Base-by-base conservation (phyloP, 2,113 vertebrate genomes). In the Antigone vipio region DNA sequence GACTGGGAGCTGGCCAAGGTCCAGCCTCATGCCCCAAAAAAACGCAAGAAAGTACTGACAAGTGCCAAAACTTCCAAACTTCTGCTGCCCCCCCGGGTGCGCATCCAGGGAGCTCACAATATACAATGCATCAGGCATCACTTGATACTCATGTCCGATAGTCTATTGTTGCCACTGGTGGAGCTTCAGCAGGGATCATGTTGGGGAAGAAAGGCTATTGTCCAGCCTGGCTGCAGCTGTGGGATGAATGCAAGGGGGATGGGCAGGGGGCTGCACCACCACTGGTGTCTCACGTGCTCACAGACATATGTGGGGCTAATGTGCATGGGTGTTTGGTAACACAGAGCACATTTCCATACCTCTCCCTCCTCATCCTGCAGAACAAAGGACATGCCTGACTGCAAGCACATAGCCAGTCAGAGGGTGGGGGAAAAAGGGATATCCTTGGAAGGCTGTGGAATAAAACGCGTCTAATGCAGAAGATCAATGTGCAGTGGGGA, bases 81-180 rank as follows among this genome's bases (percentile, higher is more conserved):
- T 40, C 11, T 1, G 0, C 11, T 59, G 27, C 9, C 2, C 4
- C 4, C 12, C 6, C 9, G 2, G 5, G 2, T 56, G 21, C 15
- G 5, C 23, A 18, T 32, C 26, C 29, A 32, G 45, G 9, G 11
- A 76, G 9, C 6, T 29, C 4, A 6, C 35, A 40, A 15, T 27
- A 30, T 4, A 69, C 0, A 0, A n/a, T 52, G 19, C 29, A n/a
- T 40, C 35, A 69, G 26, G 20, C 12, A 83, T 24, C 45, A 20
- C 42, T 30, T 32, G 34, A 8, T 23, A 53, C 18, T 59, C 17
- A 12, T 17, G 16, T 38, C 6, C 0, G 1, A 20, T 30, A 69
- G 12, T 66, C 12, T 30, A 0, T 24, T 84, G 38, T 77, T 84
- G 23, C 6, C 34, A 20, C 23, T n/a, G 34, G 11, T 68, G 29